These are phyloP conservation scores for Poecile montanus DNA, from an alignment of 2,797 vertebrate genomes.

Conservation along the genomic window DNA sequence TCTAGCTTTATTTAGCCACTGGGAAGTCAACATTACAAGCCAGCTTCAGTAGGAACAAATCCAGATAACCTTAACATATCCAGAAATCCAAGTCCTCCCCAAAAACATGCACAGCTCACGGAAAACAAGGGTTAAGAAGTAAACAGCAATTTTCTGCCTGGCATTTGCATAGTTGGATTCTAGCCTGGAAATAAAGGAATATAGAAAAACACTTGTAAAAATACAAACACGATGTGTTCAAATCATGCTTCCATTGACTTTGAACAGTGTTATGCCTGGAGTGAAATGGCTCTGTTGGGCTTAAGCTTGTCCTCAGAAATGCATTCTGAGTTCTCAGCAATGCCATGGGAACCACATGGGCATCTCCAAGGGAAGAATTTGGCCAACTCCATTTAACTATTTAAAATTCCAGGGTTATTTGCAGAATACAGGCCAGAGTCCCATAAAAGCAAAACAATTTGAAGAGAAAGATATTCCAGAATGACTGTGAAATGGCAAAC, in stretches of 20 bases:
- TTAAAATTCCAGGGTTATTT: constrained; percentile 55
- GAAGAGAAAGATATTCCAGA: constrained; percentile 54
- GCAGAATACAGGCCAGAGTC: constrained; percentile 15
- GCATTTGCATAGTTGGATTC: background rate
- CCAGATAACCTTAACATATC: background rate
- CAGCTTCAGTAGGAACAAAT: background rate
- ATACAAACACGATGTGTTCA: constrained; percentile 22
- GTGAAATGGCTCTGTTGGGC: constrained; percentile 46
- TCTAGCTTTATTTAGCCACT: background rate
- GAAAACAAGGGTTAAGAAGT: constrained; percentile 26
- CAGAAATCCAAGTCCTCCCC: background rate
- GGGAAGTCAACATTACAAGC: background rate
- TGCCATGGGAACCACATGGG: background rate
- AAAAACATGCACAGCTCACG: background rate
- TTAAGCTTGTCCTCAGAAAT: constrained; percentile 49
- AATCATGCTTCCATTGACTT: constrained; percentile 61
- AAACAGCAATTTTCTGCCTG: background rate
- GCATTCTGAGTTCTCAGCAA: background rate
- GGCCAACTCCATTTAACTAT: constrained; percentile 46
- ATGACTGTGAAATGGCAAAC: constrained; percentile 38
- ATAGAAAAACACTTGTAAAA: constrained; percentile 60
- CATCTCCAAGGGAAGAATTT: constrained; percentile 40
- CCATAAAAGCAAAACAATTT: constrained; percentile 55
- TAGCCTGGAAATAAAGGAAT: constrained; percentile 47
- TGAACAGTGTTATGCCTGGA: constrained; percentile 50